Evolutionary conservation across 2,797 vertebrate species (phyloP), one percentile per base, ranked within the genome.

Genomic region (Rhinichthys osculus): DNA sequence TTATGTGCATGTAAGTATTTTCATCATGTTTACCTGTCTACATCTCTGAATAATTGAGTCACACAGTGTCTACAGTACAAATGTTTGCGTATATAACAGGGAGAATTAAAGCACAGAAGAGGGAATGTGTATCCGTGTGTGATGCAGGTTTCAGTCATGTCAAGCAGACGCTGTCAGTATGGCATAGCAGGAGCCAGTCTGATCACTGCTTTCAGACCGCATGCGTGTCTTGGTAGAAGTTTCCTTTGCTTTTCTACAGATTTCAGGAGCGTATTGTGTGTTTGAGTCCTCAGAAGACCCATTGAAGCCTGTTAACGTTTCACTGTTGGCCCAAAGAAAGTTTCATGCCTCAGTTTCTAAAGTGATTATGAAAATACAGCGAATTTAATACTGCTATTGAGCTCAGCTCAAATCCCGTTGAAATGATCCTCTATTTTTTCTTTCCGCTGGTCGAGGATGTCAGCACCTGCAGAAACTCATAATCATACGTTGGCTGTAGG

Each of bases 171-270:
- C 81, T 42, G 38, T 72, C 35, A 71, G 67, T 9, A 44, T 72
- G 6, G 47, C 70, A 74, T 9, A 64, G 19, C 38, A 42, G 57
- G 30, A 74, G 72, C 30, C 71, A 66, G 59, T 33, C 23, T 8
- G 19, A 83, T 62, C 14, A 10, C 40, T 73, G 70, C 70, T 64
- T 14, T 47, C 5, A 83, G 44, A 77, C 82, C 72, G 40, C 44
- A 52, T 67, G 59, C 35, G 6, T 83, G 59, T 83, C 44, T 83
- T 67, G 33, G 44, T 67, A 11, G 35, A 21, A 66, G 3, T 77
- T 76, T 16, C 40, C 72, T 27, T 35, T 50, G 21, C 66, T 83
- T 69, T 83, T 66, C 54, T 7, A n/a, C 42, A 27, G 21, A 44
- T 83, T 76, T 66, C 33, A 40, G 21, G 23, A 44, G 21, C 1